A percentile compares a stretch with the other conserved stretches of the same genome.
Evolutionary conservation across 1,140 invertebrate genomes (phyloP).

Genomic region (Tetramorium simillimum): DNA sequence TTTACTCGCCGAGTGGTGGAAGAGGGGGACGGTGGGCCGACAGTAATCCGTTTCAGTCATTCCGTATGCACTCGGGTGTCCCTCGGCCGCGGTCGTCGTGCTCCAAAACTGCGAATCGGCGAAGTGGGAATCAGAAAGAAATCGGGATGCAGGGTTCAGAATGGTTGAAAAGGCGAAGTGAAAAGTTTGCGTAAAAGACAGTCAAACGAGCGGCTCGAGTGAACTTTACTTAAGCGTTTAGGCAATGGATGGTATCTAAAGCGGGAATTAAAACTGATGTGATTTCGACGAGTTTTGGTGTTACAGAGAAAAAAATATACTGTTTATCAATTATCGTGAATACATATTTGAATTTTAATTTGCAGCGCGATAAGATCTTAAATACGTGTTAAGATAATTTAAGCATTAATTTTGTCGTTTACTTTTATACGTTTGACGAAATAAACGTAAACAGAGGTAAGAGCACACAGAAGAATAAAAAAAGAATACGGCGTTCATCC

Average conservation of each 20-base stretch:
- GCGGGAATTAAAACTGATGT: not conserved
- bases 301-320: not conserved
- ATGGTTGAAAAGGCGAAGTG: not conserved
- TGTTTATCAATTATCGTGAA: not conserved
- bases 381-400: not conserved
- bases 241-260: not conserved
- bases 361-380: too few species aligned
- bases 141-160: not conserved
- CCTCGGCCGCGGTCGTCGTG: not conserved
- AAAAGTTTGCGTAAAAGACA: slow-evolving; percentile 13
- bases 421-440: not conserved
- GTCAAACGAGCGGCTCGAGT: not conserved
- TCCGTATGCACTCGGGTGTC: slow-evolving; percentile 37
- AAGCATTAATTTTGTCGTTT: not conserved
- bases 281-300: not conserved
- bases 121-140: not conserved
- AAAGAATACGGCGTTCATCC: not conserved
- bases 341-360: not conserved
- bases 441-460: not conserved
- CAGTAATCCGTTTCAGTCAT: slow-evolving; percentile 55
- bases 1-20: slow-evolving; percentile 26
- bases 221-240: not conserved
- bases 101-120: slow-evolving; percentile 16
- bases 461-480: not conserved
- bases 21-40: not conserved